These are phyloP conservation scores for Melanotaenia nigrans DNA, from an alignment of 2,797 vertebrate genomes.

Conservation along the genomic window DNA sequence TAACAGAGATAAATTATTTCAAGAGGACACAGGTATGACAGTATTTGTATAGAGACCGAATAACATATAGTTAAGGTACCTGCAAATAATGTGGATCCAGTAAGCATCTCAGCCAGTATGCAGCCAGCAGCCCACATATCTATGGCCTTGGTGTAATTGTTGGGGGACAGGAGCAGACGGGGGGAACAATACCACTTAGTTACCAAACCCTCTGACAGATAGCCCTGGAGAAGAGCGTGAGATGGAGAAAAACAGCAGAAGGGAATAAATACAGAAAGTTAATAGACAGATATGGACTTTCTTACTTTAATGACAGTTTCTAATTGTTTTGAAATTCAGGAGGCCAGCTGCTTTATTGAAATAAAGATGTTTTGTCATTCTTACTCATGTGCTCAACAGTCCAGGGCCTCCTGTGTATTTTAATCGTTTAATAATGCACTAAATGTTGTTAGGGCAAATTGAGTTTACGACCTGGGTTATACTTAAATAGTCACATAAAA, in stretches of 20 bases:
- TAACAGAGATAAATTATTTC: background rate
- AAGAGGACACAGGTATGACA: background rate
- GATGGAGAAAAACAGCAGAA: background rate
- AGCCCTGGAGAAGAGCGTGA: conserved; percentile 83
- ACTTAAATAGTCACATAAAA: background rate
- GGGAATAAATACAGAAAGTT: conserved; percentile 10
- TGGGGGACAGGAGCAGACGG: conserved; percentile 96
- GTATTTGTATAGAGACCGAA: background rate
- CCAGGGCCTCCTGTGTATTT: background rate
- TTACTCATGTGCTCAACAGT: background rate
- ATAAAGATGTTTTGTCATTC: background rate
- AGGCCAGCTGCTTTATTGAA: background rate
- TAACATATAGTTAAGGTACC: conserved; percentile 75
- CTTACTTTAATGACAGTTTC: background rate
- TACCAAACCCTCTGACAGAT: conserved; percentile 97
- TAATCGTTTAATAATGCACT: background rate
- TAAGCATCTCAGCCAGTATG: conserved; percentile 99
- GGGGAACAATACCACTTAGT: conserved; percentile 99
- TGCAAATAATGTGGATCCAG: conserved; percentile 97
- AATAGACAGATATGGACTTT: background rate
- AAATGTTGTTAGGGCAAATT: background rate
- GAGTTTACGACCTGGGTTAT: background rate
- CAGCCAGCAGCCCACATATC: conserved; percentile 99
- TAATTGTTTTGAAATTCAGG: background rate
- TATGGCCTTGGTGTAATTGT: conserved; percentile 99